Percentiles rank a stretch among this genome's conserved stretches.
Conservation (phyloP, 1,140 invertebrate species). For the Eulimnadia texana region DNA sequence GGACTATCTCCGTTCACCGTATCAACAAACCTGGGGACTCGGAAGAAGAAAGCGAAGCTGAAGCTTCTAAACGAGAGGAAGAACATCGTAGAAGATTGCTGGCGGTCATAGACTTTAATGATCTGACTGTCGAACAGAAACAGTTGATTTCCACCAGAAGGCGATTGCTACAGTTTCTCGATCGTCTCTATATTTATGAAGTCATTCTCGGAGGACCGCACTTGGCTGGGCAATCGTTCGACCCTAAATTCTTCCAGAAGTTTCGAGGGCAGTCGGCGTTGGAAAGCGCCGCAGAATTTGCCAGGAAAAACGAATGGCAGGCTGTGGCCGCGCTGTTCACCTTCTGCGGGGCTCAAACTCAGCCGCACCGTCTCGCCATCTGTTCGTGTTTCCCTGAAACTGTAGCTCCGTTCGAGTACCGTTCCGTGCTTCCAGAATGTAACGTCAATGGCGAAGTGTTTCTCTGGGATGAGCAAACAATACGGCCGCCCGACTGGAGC, state of each 20-base stretch:
- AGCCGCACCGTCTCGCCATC: slow-evolving; percentile 51
- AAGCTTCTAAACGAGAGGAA: background rate
- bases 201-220: slow-evolving; percentile 35
- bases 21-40: slow-evolving; percentile 10
- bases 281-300: slow-evolving; percentile 44
- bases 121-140: slow-evolving; percentile 39
- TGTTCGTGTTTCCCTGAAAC: slow-evolving; percentile 64
- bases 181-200: slow-evolving; percentile 50
- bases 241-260: slow-evolving; percentile 40
- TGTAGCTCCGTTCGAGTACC: slow-evolving; percentile 48
- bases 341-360: slow-evolving; percentile 46
- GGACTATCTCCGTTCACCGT: slow-evolving; percentile 7
- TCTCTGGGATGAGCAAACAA: slow-evolving; percentile 33
- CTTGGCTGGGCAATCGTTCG: slow-evolving; percentile 33
- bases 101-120: slow-evolving; percentile 25
- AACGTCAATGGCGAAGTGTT: slow-evolving; percentile 36
- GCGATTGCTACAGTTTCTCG: slow-evolving; percentile 43
- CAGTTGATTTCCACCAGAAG: slow-evolving; percentile 40
- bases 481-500: slow-evolving; percentile 47
- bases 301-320: slow-evolving; percentile 38
- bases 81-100: slow-evolving; percentile 2
- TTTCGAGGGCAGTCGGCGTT: slow-evolving; percentile 41
- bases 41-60: slow-evolving; percentile 14
- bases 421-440: slow-evolving; percentile 43
- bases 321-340: slow-evolving; percentile 51